Base-by-base conservation (phyloP, 2,797 vertebrate genomes). In the Darevskia mixta region DNA sequence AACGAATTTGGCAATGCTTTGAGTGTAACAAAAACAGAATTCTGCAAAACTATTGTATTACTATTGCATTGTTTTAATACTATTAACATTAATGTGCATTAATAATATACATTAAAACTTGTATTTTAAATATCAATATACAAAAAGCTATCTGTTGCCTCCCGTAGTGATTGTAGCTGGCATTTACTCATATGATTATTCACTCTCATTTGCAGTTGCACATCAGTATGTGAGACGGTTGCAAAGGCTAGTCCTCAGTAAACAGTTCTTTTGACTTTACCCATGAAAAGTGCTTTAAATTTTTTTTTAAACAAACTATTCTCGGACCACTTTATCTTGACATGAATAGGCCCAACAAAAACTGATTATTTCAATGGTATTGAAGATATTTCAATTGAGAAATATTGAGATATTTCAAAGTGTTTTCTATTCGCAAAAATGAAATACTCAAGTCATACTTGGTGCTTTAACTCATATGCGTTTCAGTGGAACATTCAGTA, bases 1-100 rank as follows among this genome's bases (percentile, higher is more conserved):
- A 92, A 85, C 55, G 1, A 80, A 88, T 90, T 91, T 94, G 89
- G 90, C 91, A 94, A 90, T 13, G 83, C 61, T 91, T 86, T 64
- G 67, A 90, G 79, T 88, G 58, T 77, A 95, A 81, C 43, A 90
- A 82, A 90, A 95, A 87, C 23, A 71, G 58, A 90, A 29, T 86
- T 89, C 87, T 85, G 90, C 35, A 92, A 86, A 93, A 91, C 82
- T 90, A 86, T 90, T 85, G 83, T 77, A 80, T n/a, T 88, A 88
- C 27, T 76, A 85, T 58, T 58, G 15, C 29, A 35, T 15, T 79
- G 78, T 20, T 79, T 20, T 3, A 79, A 79, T 45, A 58, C 45
- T 17, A 79, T 58, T 27, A 55, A 55, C 13, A 55, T 55, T 15
- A 55, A 55, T 55, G 49, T 86, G 83, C 80, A 73, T 35, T 88